Evolutionary conservation across 2,888 invertebrate species (phyloP).

Genomic region (Nycteola revayana): DNA sequence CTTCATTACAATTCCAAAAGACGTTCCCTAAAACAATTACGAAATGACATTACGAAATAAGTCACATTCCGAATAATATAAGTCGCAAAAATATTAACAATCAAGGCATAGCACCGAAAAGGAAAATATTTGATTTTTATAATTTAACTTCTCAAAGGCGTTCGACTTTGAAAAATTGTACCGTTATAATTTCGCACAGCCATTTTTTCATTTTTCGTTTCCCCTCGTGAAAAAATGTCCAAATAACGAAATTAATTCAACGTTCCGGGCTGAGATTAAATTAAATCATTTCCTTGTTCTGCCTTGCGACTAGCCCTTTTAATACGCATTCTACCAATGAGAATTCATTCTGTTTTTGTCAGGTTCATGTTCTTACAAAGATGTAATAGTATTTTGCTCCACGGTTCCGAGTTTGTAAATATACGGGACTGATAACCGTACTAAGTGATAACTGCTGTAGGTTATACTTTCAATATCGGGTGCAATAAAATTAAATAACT

Average conservation of each 20-base stretch:
- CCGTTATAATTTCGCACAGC: conserved; percentile 38
- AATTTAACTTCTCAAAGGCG: conserved; percentile 32
- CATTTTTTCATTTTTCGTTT: conserved; percentile 36
- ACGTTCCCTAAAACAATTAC: no score
- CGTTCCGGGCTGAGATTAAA: conserved; percentile 50
- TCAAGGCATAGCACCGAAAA: conserved; percentile 10
- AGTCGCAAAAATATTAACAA: conserved; percentile 23
- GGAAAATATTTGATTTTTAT: conserved; percentile 21
- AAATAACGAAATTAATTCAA: conserved; percentile 53
- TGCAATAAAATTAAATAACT: no score
- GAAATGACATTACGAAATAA: no score
- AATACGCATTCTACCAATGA: conserved; percentile 42
- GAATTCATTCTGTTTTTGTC: conserved; percentile 46
- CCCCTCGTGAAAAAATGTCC: conserved; percentile 40
- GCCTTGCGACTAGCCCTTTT: conserved; percentile 34
- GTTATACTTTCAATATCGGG: no score
- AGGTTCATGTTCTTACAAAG: conserved; percentile 45
- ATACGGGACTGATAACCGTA: conserved; percentile 9
- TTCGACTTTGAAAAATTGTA: conserved; percentile 34
- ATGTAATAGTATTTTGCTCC: conserved; percentile 40
- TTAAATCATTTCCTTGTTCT: conserved; percentile 50
- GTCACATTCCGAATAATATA: background rate
- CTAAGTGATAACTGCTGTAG: no score
- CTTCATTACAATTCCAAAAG: no score
- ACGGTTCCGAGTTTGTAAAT: conserved; percentile 21